Evolutionary conservation across 1,140 invertebrate species (phyloP).

Genomic region (Forficula auricularia): DNA sequence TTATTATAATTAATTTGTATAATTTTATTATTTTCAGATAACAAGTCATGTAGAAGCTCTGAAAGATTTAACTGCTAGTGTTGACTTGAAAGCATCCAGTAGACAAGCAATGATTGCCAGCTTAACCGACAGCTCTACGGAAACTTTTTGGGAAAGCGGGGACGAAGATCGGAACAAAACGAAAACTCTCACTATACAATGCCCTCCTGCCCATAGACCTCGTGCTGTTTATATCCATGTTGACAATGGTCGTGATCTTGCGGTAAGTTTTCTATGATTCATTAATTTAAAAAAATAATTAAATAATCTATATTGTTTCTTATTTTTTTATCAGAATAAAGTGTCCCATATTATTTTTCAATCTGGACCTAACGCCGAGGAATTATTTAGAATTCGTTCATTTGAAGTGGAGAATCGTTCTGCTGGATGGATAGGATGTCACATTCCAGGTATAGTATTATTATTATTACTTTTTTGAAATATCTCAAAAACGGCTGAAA

Average conservation of each 20-base stretch:
- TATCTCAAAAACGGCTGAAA: background rate
- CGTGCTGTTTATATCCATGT: conserved; percentile 69
- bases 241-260: conserved; percentile 80
- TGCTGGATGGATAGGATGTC: conserved; percentile 73
- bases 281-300: conserved; percentile 8
- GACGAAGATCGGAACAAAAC: conserved; percentile 88
- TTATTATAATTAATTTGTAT: no score
- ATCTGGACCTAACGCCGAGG: conserved; percentile 60
- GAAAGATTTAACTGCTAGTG: conserved; percentile 50
- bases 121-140: conserved; percentile 82
- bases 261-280: conserved; percentile 34
- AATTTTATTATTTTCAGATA: conserved; percentile 20
- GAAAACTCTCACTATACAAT: conserved; percentile 51
- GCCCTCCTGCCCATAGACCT: conserved; percentile 36
- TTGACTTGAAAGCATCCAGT: conserved; percentile 78
- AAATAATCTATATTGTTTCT: conserved; percentile 1
- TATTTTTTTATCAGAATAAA: conserved; percentile 55
- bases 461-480: conserved; percentile 1
- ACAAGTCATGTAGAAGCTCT: conserved; percentile 42
- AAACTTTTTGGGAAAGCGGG: conserved; percentile 98
- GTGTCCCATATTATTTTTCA: conserved; percentile 65
- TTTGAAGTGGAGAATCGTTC: conserved; percentile 66
- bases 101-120: conserved; percentile 83
- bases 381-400: conserved; percentile 58
- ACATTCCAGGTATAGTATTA: conserved; percentile 46